Base-by-base conservation (phyloP, 2,888 invertebrate genomes). In the Anaspis maculata region DNA sequence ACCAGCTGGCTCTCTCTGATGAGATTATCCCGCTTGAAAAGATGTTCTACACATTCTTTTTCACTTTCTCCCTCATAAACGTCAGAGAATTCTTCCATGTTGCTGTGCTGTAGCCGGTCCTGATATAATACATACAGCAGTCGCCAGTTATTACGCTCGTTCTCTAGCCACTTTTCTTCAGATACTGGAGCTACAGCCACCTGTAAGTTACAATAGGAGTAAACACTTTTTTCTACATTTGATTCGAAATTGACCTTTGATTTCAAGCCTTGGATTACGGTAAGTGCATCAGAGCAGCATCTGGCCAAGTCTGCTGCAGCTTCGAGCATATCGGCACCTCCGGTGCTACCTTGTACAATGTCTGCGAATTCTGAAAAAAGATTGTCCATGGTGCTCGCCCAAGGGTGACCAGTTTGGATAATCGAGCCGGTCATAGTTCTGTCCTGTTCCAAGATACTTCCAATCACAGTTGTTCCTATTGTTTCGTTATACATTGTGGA, bases 101-200 rank as follows among this genome's bases (percentile, higher is more conserved):
- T 57, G 14, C 61, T 55, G 45, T 54, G 49, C 13, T 70, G 66
- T 27, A 86, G 66, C 14, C 90, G 76, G 65, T 94, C 90, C 45
- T 83, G 77, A 64, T 85, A 91, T 9, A 95, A 66, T 41, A 83
- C 83, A 49, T 80, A 77, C 3, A 94, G 57, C 13, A 95, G 70
- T 47, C 86, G 76, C 94, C 94, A 95, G 1, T 88, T 91, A 54
- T 88, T 85, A 16, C 84, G 75, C 60, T 95, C 95, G 51, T 83
- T 79, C 41, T 83, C 79, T 21, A 94, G 54, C 77, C 77, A 79
- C 15, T 37, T 36, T 35, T 62, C 62, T 37, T 58, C 56, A 23
- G 56, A 49, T 3, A 45, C 21, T 3, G 32, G 23, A 14, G 37
- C 30, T n/a, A 41, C 32, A 23, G 50, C 34, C 15, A 54, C 48